These are phyloP conservation scores for Tenthredo mesomela DNA, from an alignment of 2,888 invertebrate genomes.

Conservation along the genomic window DNA sequence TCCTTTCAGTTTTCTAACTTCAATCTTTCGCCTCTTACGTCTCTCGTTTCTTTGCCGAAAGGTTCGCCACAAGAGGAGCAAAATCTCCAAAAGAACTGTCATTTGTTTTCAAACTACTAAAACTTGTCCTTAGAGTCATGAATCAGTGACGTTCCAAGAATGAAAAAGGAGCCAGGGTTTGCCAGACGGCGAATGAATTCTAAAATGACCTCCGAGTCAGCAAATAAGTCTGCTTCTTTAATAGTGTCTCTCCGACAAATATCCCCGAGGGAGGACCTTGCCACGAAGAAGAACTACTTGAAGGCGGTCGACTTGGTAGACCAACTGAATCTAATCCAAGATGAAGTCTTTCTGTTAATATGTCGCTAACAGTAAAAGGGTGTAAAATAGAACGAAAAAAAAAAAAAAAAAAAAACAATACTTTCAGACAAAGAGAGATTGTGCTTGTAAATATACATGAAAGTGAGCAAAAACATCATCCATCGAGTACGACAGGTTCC, in stretches of 20 bases:
- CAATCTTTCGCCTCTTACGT: constrained; percentile 16
- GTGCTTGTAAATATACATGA: background rate
- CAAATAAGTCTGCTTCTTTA: constrained; percentile 47
- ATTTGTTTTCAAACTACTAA: constrained; percentile 34
- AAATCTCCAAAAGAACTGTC: constrained; percentile 23
- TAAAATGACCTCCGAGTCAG: constrained; percentile 48
- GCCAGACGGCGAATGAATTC: constrained; percentile 42
- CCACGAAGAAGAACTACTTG: constrained; percentile 35
- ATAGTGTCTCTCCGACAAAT: constrained; percentile 48
- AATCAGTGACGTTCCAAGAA: constrained; percentile 22
- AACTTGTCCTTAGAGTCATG: constrained; percentile 34
- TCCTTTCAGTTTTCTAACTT: constrained; percentile 36
- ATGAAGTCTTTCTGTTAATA: background rate
- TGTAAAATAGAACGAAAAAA: background rate
- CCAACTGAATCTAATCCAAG: constrained; percentile 3
- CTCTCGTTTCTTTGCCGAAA: background rate
- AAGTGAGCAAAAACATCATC: background rate
- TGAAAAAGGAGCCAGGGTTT: background rate
- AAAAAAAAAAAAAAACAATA: too few species aligned
- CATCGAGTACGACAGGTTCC: background rate
- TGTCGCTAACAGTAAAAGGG: background rate
- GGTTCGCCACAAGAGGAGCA: background rate
- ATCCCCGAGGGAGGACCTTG: constrained; percentile 27
- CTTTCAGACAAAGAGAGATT: background rate
- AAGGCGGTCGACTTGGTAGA: background rate